Conservation (phyloP, 2,797 vertebrate genomes). For the Brotula barbata region DNA sequence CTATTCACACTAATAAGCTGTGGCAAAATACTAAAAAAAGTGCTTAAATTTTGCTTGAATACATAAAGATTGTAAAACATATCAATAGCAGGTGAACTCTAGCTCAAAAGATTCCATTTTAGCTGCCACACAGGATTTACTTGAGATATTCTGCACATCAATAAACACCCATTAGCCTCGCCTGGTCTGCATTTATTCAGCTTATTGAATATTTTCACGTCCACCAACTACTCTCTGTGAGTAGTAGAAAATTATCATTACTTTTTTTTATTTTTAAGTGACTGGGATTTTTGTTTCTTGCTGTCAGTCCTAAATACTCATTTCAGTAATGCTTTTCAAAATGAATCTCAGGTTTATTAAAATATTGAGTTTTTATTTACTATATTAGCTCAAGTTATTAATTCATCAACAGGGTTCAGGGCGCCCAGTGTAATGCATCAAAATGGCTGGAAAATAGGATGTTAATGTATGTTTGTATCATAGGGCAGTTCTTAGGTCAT, state of each 20-base stretch:
- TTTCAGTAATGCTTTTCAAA: no score
- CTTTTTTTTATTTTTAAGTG: background rate
- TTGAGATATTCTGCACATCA: background rate
- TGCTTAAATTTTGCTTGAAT: background rate
- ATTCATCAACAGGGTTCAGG: background rate
- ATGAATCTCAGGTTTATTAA: background rate
- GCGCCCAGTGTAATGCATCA: background rate
- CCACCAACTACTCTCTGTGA: background rate
- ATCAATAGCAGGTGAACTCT: background rate
- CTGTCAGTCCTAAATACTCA: background rate
- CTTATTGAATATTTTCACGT: background rate
- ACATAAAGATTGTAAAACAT: background rate
- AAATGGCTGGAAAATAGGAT: background rate
- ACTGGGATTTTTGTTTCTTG: background rate
- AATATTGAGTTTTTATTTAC: background rate
- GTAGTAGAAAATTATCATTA: background rate
- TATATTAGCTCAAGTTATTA: no score
- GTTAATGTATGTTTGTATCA: background rate
- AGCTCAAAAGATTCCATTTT: background rate
- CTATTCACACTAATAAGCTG: no score
- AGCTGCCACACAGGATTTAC: background rate
- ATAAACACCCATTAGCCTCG: background rate
- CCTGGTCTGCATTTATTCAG: background rate
- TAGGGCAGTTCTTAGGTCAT: background rate
- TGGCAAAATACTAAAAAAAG: background rate